Conservation (phyloP, 2,113 vertebrate species). For the Regulus satrapa region DNA sequence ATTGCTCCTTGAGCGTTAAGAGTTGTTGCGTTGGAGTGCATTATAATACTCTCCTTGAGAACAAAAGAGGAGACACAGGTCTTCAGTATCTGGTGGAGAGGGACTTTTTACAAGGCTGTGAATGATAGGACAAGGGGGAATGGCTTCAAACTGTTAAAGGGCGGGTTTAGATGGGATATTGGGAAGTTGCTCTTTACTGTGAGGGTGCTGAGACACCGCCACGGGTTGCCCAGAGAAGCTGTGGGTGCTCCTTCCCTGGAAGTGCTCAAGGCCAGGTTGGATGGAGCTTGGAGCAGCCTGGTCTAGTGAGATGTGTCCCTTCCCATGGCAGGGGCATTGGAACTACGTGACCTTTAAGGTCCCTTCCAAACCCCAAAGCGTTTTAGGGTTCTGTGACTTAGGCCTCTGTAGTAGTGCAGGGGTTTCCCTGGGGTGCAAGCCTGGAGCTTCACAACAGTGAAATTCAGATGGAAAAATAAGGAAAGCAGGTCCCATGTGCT, state of each 20-base stretch:
- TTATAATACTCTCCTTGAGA: background rate
- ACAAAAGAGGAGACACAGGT: background rate
- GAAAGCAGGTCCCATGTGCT: background rate
- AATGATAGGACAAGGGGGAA: no score
- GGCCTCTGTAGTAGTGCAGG: background rate
- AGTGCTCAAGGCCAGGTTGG: background rate
- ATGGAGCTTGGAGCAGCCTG: background rate
- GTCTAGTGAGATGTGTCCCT: background rate
- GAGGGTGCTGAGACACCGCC: no score
- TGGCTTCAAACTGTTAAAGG: background rate
- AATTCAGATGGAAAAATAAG: background rate
- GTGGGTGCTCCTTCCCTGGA: background rate
- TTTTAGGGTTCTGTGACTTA: background rate
- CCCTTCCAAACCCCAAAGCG: background rate
- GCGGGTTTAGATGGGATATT: background rate
- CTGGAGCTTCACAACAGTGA: background rate
- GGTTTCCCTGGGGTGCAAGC: background rate
- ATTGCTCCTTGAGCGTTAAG: rapidly evolving
- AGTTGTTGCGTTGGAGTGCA: background rate
- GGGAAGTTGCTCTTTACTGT: background rate
- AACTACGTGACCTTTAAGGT: background rate
- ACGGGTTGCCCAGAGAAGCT: background rate
- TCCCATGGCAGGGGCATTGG: rapidly evolving
- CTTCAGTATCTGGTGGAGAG: background rate
- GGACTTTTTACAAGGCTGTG: background rate